Conservation (phyloP, 2,113 vertebrate species). For the Poeciliopsis prolifica region DNA sequence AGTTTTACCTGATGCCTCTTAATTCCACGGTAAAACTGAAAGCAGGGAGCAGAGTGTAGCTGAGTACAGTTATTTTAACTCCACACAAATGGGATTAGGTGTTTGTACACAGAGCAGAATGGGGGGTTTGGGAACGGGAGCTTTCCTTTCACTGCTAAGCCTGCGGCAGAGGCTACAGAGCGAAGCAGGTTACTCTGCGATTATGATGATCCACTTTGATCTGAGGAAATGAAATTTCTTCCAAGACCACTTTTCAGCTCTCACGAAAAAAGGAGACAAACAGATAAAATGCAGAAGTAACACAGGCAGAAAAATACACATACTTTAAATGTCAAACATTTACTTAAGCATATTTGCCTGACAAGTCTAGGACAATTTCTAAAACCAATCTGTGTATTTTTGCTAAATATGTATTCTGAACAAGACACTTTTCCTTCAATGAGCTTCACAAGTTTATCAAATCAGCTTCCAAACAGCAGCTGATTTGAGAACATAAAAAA, state of each 20-base stretch:
- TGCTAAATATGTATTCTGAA: neutral
- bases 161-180: slow-evolving; percentile 27
- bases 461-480: neutral
- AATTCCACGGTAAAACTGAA: slow-evolving; percentile 49
- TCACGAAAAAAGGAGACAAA: slow-evolving; percentile 41
- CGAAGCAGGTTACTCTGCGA: slow-evolving; percentile 53
- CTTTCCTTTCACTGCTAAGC: slow-evolving; percentile 53
- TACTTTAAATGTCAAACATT: neutral
- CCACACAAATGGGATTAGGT: slow-evolving; percentile 63
- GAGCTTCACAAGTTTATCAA: too few relatives aligned
- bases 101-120: slow-evolving; percentile 63
- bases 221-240: slow-evolving; percentile 60
- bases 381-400: neutral
- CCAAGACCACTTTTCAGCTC: slow-evolving; percentile 37
- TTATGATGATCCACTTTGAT: slow-evolving; percentile 68
- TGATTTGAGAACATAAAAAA: neutral
- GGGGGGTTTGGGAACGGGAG: slow-evolving; percentile 45
- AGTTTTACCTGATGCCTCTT: slow-evolving; percentile 46
- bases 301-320: slow-evolving; percentile 6
- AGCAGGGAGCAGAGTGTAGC: slow-evolving; percentile 34
- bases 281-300: slow-evolving; percentile 26
- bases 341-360: neutral
- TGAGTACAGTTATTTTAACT: slow-evolving; percentile 56
- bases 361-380: neutral
- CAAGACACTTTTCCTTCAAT: neutral